A percentile compares a stretch with the other conserved stretches of the same genome.
These are phyloP conservation scores for Pipa parva DNA, from an alignment of 2,113 vertebrate species.

Conservation along the genomic window DNA sequence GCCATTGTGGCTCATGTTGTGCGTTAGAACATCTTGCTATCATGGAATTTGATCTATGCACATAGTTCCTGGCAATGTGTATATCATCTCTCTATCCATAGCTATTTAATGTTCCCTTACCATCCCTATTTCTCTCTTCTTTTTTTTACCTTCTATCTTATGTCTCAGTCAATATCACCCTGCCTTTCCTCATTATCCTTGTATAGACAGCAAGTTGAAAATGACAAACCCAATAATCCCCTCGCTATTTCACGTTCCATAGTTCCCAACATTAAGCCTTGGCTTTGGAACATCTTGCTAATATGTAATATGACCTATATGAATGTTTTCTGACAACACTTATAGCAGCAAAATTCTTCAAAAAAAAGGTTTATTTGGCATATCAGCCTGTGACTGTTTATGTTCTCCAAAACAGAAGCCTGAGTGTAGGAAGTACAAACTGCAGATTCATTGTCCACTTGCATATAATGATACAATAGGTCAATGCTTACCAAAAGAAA, in stretches of 20 bases:
- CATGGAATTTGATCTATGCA: neutral
- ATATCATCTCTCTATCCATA: neutral
- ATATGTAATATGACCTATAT: neutral
- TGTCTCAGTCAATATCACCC: neutral
- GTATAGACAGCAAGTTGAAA: neutral
- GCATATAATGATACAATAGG: neutral
- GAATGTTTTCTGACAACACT: neutral
- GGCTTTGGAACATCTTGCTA: neutral
- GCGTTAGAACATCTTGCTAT: neutral
- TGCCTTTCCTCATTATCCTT: neutral
- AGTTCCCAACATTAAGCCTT: neutral
- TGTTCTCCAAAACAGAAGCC: neutral
- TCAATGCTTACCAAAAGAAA: neutral
- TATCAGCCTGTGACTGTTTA: neutral
- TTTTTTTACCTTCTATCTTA: neutral
- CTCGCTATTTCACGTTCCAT: neutral
- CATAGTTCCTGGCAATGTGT: neutral
- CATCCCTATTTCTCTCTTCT: neutral
- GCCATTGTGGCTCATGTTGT: neutral
- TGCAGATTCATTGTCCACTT: neutral
- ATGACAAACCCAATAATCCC: neutral
- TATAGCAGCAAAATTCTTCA: neutral
- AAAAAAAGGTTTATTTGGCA: neutral
- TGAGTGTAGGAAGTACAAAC: neutral
- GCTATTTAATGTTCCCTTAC: neutral